A percentile compares a stretch with the other conserved stretches of the same genome.
These are phyloP conservation scores for Caradrina clavipalpis DNA, from an alignment of 2,888 invertebrate genomes.

Conservation along the genomic window DNA sequence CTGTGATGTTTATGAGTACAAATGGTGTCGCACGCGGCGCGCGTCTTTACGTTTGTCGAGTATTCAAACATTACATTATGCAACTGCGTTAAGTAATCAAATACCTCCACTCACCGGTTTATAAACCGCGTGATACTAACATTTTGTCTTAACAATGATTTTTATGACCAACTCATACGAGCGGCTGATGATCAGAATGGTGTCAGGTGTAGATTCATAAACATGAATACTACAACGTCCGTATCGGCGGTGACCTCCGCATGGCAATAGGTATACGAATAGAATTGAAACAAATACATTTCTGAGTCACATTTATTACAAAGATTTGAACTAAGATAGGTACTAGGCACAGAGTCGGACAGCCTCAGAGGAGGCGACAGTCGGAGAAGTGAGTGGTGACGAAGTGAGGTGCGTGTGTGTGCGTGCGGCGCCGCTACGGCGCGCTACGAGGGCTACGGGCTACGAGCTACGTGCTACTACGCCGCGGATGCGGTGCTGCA, in stretches of 20 bases:
- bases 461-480: slow-evolving; percentile 29
- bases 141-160: neutral
- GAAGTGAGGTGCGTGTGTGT: slow-evolving; percentile 31
- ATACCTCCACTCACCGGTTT: neutral
- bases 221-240: neutral
- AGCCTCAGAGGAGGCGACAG: slow-evolving; percentile 1
- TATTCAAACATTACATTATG: no score
- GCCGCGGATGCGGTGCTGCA: slow-evolving; percentile 17
- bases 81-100: neutral
- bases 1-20: no score
- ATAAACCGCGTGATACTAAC: neutral
- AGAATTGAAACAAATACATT: slow-evolving; percentile 39
- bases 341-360: slow-evolving; percentile 7
- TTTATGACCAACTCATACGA: neutral
- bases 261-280: neutral
- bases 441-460: slow-evolving; percentile 48
- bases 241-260: neutral
- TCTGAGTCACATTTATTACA: slow-evolving; percentile 36
- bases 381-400: neutral
- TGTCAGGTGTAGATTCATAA: no score
- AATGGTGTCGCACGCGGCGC: no score
- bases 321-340: slow-evolving; percentile 8
- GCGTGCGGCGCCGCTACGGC: slow-evolving; percentile 43
- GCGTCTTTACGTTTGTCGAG: no score
- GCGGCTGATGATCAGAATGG: no score